Conservation (phyloP, 1,140 invertebrate genomes). For the Parapsyche elsis region DNA sequence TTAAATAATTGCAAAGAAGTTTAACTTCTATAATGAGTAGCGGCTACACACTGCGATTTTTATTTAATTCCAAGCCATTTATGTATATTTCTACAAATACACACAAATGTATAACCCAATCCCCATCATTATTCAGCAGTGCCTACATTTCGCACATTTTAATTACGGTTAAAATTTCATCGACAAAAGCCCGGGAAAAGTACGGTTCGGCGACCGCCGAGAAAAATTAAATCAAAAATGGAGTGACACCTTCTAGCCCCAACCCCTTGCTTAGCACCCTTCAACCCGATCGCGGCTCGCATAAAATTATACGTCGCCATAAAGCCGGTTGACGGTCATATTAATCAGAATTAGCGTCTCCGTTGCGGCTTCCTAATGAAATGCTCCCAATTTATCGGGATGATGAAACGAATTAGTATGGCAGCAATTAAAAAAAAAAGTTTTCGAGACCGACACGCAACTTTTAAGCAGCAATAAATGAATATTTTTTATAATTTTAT, state of each 20-base stretch:
- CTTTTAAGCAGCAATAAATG: too few species aligned
- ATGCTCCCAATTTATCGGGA: conserved; percentile 34
- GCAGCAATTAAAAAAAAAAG: neutral
- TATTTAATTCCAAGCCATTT: too few species aligned
- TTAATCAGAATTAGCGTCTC: conserved; percentile 41
- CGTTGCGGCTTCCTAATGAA: conserved; percentile 38
- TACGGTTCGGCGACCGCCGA: neutral
- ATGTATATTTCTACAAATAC: too few species aligned
- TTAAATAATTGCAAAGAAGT: too few species aligned
- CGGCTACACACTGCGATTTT: too few species aligned
- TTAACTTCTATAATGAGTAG: too few species aligned
- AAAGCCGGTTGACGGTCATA: conserved; percentile 41
- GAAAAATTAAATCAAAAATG: conserved; percentile 21
- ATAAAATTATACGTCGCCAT: conserved; percentile 29
- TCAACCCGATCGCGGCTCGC: neutral
- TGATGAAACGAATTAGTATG: conserved; percentile 35
- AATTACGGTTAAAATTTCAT: conserved; percentile 4
- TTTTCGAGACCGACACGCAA: too few species aligned
- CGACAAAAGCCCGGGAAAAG: conserved; percentile 1
- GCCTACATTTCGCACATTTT: neutral
- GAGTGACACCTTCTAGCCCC: neutral
- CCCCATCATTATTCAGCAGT: too few species aligned
- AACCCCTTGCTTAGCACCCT: neutral
- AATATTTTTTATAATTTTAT: too few species aligned
- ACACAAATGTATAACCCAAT: too few species aligned